Evolutionary conservation across 2,888 invertebrate genomes (phyloP).

Genomic region (Ommatoiulus sabulosus): DNA sequence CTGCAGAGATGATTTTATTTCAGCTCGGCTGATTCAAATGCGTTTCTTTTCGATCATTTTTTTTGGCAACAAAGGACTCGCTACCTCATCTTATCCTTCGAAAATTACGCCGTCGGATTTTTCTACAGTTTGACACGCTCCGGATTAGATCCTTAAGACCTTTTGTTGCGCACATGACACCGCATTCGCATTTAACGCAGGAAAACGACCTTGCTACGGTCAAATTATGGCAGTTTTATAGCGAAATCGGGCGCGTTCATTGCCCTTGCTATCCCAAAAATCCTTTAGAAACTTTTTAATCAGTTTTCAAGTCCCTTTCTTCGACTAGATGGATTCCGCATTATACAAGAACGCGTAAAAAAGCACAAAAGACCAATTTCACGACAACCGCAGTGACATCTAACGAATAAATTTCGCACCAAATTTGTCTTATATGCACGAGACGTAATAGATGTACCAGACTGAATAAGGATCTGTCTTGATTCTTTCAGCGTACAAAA

Average conservation of each 20-base stretch:
- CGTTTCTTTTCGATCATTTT: not conserved
- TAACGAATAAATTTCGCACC: not conserved
- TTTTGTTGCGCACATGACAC: conserved; percentile 23
- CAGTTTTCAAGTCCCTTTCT: not conserved
- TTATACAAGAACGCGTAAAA: not conserved
- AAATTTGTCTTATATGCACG: not conserved
- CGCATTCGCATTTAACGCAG: not conserved
- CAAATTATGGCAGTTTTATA: not conserved
- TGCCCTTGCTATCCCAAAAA: not conserved
- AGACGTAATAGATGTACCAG: too few species aligned
- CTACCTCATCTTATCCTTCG: conserved; percentile 3
- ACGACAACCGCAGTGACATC: not conserved
- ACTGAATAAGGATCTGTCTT: too few species aligned
- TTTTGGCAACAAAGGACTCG: not conserved
- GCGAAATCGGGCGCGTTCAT: not conserved
- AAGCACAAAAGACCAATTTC: not conserved
- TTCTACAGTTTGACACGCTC: conserved; percentile 26
- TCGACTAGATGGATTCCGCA: not conserved
- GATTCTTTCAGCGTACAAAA: too few species aligned
- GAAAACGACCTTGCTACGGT: conserved; percentile 25
- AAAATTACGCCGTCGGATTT: conserved; percentile 29
- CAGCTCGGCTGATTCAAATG: not conserved
- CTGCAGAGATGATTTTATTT: not conserved
- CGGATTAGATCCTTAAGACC: conserved; percentile 21
- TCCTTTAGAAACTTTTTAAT: conserved; percentile 31